These are phyloP conservation scores for Gasteruption jaculator DNA, from an alignment of 2,888 invertebrate species.

Conservation along the genomic window DNA sequence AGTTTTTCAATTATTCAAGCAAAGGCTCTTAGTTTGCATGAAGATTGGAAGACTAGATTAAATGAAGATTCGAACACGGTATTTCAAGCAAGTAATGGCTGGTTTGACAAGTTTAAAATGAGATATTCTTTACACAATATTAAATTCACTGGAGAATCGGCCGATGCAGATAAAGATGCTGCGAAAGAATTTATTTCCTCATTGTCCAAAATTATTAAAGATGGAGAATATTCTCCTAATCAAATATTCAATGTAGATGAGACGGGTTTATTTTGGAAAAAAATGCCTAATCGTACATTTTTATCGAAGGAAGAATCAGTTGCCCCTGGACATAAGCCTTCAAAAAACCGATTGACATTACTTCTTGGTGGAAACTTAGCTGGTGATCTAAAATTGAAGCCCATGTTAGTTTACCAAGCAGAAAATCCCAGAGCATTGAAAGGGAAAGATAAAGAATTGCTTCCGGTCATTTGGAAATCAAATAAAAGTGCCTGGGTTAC, in stretches of 20 bases:
- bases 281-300: slow-evolving; percentile 6
- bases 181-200: slow-evolving; percentile 11
- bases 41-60: slow-evolving; percentile 3
- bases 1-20: slow-evolving; percentile 8
- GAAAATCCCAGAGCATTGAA: slow-evolving; percentile 14
- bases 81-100: slow-evolving; percentile 8
- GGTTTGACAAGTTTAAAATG: slow-evolving; percentile 6
- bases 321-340: slow-evolving; percentile 10
- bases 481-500: slow-evolving; percentile 14
- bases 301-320: slow-evolving; percentile 9
- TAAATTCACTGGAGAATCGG: slow-evolving; percentile 6
- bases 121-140: slow-evolving; percentile 5
- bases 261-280: slow-evolving; percentile 10
- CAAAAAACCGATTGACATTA: slow-evolving; percentile 11
- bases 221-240: slow-evolving; percentile 10
- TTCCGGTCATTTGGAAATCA: slow-evolving; percentile 10
- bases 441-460: slow-evolving; percentile 7
- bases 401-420: slow-evolving; percentile 11
- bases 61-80: slow-evolving; percentile 4
- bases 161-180: slow-evolving; percentile 13
- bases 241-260: slow-evolving; percentile 11
- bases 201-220: slow-evolving; percentile 7
- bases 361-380: slow-evolving; percentile 14
- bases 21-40: slow-evolving; percentile 7
- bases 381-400: slow-evolving; percentile 14